phyloP scores from a whole-genome alignment of 1,140 invertebrate genomes.

The Oncopodura yosiiana region DNA sequence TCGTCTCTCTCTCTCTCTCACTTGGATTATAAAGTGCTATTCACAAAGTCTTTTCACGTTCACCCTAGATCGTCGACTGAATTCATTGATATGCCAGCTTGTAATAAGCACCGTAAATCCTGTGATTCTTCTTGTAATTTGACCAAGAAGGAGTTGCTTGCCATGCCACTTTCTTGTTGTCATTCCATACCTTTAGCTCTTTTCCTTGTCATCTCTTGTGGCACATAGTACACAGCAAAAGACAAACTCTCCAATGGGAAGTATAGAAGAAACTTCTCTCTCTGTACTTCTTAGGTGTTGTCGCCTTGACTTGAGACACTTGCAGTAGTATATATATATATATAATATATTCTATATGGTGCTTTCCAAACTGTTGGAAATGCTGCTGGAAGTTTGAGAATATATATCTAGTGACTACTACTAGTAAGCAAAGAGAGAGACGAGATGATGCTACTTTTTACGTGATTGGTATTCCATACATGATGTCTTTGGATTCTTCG shows the following conservation, averaged over 20 bases:
- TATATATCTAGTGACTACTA: no score
- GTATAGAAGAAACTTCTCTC: no score
- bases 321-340: no score
- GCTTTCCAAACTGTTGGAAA: no score
- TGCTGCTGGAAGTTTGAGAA: no score
- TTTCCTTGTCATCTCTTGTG: not conserved
- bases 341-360: no score
- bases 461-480: conserved; percentile 12
- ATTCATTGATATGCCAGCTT: conserved; percentile 37
- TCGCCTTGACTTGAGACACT: no score
- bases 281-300: no score
- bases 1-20: conserved; percentile 1
- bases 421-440: no score
- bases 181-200: not conserved
- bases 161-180: conserved; percentile 32
- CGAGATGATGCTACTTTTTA: no score
- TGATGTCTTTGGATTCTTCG: conserved; percentile 11
- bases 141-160: conserved; percentile 32
- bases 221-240: no score
- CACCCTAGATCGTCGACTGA: conserved; percentile 30
- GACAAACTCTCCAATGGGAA: no score
- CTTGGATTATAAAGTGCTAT: conserved; percentile 29
- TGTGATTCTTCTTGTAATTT: conserved; percentile 36
- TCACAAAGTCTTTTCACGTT: conserved; percentile 33
- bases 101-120: conserved; percentile 37